Conservation (phyloP, 2,797 vertebrate genomes). For the Carapus acus region DNA sequence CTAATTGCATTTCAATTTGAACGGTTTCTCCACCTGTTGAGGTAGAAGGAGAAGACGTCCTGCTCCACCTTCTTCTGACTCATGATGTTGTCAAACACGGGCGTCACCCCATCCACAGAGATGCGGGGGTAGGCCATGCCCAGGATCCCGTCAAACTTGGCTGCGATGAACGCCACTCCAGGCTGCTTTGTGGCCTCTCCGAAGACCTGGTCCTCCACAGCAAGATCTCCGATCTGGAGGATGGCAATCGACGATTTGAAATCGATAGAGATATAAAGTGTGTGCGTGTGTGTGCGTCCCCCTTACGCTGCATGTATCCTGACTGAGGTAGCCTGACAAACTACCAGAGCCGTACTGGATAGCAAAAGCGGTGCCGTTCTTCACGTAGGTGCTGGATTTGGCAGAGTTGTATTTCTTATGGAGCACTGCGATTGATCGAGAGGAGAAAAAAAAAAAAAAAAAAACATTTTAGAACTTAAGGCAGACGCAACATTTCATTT, state of each 20-base stretch:
- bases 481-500: background rate
- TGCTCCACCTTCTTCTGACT: constrained; percentile 80
- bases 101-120: constrained; percentile 78
- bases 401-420: constrained; percentile 86
- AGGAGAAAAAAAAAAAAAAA: background rate
- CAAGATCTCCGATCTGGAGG: constrained; percentile 62
- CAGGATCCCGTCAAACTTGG: constrained; percentile 94
- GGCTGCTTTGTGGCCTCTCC: constrained; percentile 93
- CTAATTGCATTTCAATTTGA: too few species aligned
- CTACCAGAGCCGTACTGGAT: constrained; percentile 93
- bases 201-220: constrained; percentile 78
- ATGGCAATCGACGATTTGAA: background rate
- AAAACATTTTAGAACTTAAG: background rate
- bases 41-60: constrained; percentile 93
- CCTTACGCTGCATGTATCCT: constrained; percentile 77
- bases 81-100: constrained; percentile 93
- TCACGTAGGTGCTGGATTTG: constrained; percentile 85
- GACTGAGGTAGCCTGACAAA: constrained; percentile 88
- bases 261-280: background rate
- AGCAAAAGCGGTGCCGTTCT: constrained; percentile 85
- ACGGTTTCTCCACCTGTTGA: constrained; percentile 66
- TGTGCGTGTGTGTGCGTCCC: accelerated
- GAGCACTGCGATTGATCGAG: constrained; percentile 80
- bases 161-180: constrained; percentile 83
- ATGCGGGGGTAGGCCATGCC: constrained; percentile 86